These are phyloP conservation scores for Folsomia candida DNA, from an alignment of 2,888 invertebrate genomes.

Conservation along the genomic window DNA sequence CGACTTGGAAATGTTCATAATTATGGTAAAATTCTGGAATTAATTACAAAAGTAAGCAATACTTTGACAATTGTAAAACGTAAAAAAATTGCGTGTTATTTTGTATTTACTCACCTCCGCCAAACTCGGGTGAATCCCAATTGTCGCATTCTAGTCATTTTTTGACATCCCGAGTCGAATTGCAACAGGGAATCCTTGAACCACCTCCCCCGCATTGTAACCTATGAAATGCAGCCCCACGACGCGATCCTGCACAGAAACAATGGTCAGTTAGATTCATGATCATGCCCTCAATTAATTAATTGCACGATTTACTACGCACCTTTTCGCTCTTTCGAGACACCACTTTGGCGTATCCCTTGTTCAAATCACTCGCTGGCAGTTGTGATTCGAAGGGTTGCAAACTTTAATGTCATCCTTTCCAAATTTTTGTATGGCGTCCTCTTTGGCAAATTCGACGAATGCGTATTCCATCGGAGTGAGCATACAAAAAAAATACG, in stretches of 20 bases:
- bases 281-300: neutral
- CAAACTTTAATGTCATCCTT: slow-evolving; percentile 79
- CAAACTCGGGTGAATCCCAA: slow-evolving; percentile 64
- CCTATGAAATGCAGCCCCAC: slow-evolving; percentile 87
- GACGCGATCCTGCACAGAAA: slow-evolving; percentile 62
- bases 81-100: neutral
- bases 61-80: too few relatives aligned
- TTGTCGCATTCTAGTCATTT: slow-evolving; percentile 59
- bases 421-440: slow-evolving; percentile 66
- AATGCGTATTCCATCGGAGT: slow-evolving; percentile 95
- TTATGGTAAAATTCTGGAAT: neutral
- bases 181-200: slow-evolving; percentile 88
- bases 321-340: slow-evolving; percentile 57
- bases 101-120: slow-evolving; percentile 8
- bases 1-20: neutral
- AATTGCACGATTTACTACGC: neutral
- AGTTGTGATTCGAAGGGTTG: slow-evolving; percentile 95
- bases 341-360: slow-evolving; percentile 88
- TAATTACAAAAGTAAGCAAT: too few relatives aligned
- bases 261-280: too few relatives aligned
- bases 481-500: too few relatives aligned
- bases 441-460: slow-evolving; percentile 89
- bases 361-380: slow-evolving; percentile 77
- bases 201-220: slow-evolving; percentile 87
- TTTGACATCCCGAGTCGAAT: slow-evolving; percentile 68